Evolutionary conservation across 1,140 invertebrate genomes (phyloP), one percentile per base, ranked within the genome.

Genomic region (Orchesella cincta): DNA sequence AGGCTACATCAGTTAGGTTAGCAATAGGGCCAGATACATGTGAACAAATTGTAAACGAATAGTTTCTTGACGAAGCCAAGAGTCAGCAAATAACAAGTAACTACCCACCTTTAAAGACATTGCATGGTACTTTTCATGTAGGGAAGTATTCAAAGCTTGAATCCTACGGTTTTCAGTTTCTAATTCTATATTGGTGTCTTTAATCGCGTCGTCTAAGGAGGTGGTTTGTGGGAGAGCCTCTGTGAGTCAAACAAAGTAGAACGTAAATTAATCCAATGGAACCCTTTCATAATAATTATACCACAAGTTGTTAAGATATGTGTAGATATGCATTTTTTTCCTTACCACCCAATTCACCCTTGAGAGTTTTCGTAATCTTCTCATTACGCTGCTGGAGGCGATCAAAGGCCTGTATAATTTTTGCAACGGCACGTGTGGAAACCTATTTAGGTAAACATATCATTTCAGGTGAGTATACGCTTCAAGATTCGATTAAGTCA

Each of bases 361-460:
- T 95, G 5, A 98, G 89, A 16, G 93, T 92, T 79, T 92, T 88
- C 52, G 93, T 93, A 77, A 97, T 93, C 86, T 96, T 96, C 84
- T 96, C 94, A 88, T 96, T 96, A 83, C 94, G 89, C 85, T 97
- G 94, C 86, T 95, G 94, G 74, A 97, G 87, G 52, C 96, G 89
- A 87, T 98, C 97, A 88, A 98, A 98, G 8, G 95, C 96, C 86
- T 98, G 95, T 67, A 98, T 91, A 39, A 98, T 92, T 88, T 98
- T 98, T 1, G 94, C 95, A 72, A 98, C 96, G 33, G 96, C 96
- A 81, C 96, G 87, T 83, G 94, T 94, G 20, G 93, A 95, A 8
- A 96, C 94, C n/a, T n/a, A n/a, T n/a, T n/a, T n/a, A n/a, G n/a
- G n/a, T n/a, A n/a, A n/a, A n/a, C n/a, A n/a, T n/a, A n/a, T n/a